phyloP scores from a whole-genome alignment of 2,113 vertebrate genomes.

The Brachyistius frenatus region DNA sequence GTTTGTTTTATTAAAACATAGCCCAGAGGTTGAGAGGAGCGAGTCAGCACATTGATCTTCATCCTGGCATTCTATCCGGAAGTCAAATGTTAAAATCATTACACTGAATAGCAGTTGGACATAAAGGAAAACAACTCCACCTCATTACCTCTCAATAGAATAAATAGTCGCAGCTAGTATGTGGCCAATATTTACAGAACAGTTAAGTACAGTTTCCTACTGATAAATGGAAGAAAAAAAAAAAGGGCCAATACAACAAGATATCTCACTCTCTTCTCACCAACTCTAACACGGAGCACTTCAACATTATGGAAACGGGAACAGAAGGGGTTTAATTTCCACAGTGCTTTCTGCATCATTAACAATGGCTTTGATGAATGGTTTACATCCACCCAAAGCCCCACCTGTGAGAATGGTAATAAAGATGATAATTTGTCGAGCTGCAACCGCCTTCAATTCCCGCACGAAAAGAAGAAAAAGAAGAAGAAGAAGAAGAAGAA shows the following conservation, averaged over 20 bases:
- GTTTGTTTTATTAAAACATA: constrained; percentile 68
- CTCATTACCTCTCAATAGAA: not conserved
- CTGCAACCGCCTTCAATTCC: constrained; percentile 31
- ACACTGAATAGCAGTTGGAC: constrained; percentile 24
- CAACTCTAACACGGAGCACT: constrained; percentile 30
- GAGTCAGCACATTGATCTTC: constrained; percentile 25
- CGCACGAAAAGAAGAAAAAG: constrained; percentile 12
- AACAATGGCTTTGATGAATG: constrained; percentile 85
- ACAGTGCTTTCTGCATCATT: constrained; percentile 78
- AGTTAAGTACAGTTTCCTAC: not conserved
- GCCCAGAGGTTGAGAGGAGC: constrained; percentile 48
- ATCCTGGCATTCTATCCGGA: constrained; percentile 7
- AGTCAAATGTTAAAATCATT: constrained; percentile 54
- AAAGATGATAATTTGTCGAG: constrained; percentile 74
- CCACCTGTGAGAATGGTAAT: constrained; percentile 80
- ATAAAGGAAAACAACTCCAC: not conserved
- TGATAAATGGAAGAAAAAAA: constrained; percentile 10
- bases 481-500: not conserved
- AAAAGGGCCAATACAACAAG: constrained; percentile 1
- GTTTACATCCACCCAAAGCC: constrained; percentile 71
- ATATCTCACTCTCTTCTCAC: constrained; percentile 30
- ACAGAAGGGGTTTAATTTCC: constrained; percentile 78
- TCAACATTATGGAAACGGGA: constrained; percentile 67
- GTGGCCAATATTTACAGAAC: not conserved
- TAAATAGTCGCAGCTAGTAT: not conserved